Percentiles rank a stretch among this genome's conserved stretches.
phyloP scores from a whole-genome alignment of 2,888 invertebrate species.

The Myopa testacea region DNA sequence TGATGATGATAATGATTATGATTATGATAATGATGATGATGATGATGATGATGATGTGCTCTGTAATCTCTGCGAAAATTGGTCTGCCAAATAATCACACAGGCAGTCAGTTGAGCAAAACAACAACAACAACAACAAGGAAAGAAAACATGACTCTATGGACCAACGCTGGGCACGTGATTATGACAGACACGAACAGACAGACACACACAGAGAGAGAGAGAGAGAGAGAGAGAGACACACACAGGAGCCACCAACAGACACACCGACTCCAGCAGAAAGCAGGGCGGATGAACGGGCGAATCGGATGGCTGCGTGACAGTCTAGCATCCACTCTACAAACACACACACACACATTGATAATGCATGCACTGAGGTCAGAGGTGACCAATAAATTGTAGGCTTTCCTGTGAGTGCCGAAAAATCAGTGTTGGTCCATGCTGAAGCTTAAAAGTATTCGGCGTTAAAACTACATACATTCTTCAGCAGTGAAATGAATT shows the following conservation, averaged over 20 bases:
- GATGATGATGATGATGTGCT: slow-evolving; percentile 44
- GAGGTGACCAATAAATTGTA: slow-evolving; percentile 65
- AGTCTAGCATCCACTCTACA: neutral
- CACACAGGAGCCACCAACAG: neutral
- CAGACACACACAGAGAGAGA: neutral
- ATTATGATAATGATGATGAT: neutral
- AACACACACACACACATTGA: slow-evolving; percentile 47
- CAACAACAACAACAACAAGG: neutral
- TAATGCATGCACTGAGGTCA: slow-evolving; percentile 66
- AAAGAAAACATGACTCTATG: neutral
- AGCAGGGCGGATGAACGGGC: slow-evolving; percentile 1
- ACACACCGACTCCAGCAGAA: neutral
- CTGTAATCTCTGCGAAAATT: slow-evolving; percentile 49
- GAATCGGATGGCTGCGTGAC: neutral
- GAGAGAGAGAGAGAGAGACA: neutral
- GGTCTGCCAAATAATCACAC: slow-evolving; percentile 46
- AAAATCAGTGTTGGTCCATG: neutral
- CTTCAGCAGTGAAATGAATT: neutral
- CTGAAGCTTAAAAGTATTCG: neutral
- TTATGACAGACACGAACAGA: slow-evolving; percentile 34
- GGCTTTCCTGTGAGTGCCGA: slow-evolving; percentile 21
- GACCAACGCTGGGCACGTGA: slow-evolving; percentile 38
- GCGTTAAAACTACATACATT: neutral
- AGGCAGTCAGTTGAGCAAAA: neutral
- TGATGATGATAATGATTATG: slow-evolving; percentile 3